Evolutionary conservation across 30 jellyfish, hydroid and myxozoan species (phyloP), one percentile per base, ranked within the genome.

Genomic region (Aurelia sp.): DNA sequence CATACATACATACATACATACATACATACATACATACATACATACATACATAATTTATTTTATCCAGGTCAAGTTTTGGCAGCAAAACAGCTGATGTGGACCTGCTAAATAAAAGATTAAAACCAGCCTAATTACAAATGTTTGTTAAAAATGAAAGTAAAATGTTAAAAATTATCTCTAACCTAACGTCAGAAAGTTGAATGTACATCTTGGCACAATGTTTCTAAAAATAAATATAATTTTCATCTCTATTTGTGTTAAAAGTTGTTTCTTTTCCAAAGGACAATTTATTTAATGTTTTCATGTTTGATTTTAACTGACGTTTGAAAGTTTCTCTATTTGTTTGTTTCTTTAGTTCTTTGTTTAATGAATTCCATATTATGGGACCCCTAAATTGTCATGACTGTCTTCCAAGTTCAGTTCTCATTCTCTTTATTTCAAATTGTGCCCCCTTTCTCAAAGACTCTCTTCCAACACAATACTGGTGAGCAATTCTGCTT

Each of bases 351-450:
- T 40, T 69, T 35, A 82, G 79, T 55, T 82, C 33, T 27, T 27
- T 27, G 33, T 2, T 27, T 27, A 27, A 27, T 27, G 33, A 27
- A 27, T 27, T 27, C 33, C 33, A 27, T 27, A 27, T 27, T 27
- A 27, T 27, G 33, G 33, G 81, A 33, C 80, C 80, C 66, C 80
- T 78, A 73, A 62, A 63, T 62, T 58, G 75, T 58, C 63, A 30
- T 78, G 89, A 65, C 75, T 78, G 75, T 65, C 89, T 78, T 78
- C 89, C 89, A 30, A 62, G 89, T 78, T 78, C 81, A 37, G 89
- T 58, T 62, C 76, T 78, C 89, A 78, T 62, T 58, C 76, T 35
- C 76, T 9, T 59, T 62, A 58, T 62, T 76, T 58, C 76, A 62
- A 76, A 62, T 61, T 60, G 57, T 48, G 65, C 66, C 76, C 87